Percentiles rank a stretch among this genome's conserved stretches.
These are phyloP conservation scores for Montipora cactus DNA, from an alignment of 64 coral and sea anemone genomes.

Conservation along the genomic window DNA sequence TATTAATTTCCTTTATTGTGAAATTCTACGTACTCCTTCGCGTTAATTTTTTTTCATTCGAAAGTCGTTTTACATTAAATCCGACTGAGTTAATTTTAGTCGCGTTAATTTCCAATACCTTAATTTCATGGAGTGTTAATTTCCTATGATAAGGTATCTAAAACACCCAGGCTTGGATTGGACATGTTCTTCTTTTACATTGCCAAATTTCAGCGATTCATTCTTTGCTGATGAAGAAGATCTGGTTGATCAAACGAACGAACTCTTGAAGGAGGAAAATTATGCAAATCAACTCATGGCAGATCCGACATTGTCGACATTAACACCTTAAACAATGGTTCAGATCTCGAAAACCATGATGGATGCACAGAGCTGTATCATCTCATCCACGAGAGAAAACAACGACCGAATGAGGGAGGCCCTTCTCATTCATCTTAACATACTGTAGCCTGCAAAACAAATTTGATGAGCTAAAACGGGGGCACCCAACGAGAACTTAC, in stretches of 20 bases:
- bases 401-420: not conserved
- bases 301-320: not conserved
- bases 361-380: not conserved
- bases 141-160: not conserved
- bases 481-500: no score
- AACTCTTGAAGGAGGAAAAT: not conserved
- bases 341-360: not conserved
- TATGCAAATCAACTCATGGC: not conserved
- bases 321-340: not conserved
- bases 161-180: not conserved
- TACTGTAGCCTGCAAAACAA: not conserved
- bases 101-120: no score
- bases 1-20: no score
- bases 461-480: not conserved
- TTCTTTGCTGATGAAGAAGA: not conserved
- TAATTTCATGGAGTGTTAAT: no score
- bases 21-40: no score
- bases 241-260: not conserved
- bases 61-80: no score
- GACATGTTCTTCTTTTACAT: not conserved
- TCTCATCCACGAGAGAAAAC: conserved; percentile 11
- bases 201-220: not conserved
- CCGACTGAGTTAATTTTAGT: no score
- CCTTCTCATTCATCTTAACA: conserved; percentile 8
- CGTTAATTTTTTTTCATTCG: no score